Evolutionary conservation across 2,797 vertebrate genomes (phyloP), one percentile per base, ranked within the genome.

Genomic region (Calcarius lapponicus): DNA sequence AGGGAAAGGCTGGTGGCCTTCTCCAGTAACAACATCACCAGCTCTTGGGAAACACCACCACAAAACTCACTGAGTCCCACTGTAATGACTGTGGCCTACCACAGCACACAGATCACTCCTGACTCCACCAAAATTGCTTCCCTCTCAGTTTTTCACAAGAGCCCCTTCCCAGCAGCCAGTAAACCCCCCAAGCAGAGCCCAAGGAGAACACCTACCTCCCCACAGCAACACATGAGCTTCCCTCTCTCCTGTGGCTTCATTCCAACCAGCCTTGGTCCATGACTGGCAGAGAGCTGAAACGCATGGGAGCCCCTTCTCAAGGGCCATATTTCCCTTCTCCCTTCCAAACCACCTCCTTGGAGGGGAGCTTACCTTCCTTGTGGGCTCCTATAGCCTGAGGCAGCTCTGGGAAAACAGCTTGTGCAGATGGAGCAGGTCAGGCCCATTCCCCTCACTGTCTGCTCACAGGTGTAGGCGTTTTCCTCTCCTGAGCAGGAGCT

Each of bases 381-480:
- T 13, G 38, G 58, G 75, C 54, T 95, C 38, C 73, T 65, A 20
- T 2, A 78, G 50, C 66, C 73, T 47, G 25, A 32, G 67, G 40
- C 51, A 91, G 75, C 71, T 90, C 78, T 86, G 66, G 72, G 69
- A 54, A n/a, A 84, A 61, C 66, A 65, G 62, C 62, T 70, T 43
- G 66, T 45, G 15, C 79, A 74, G 72, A 29, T 87, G 82, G 61
- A 81, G 50, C 54, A 45, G 80, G 54, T 90, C 85, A 93, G 62
- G 70, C 65, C 81, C 45, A 0, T 90, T 94, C 36, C 69, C 29
- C 17, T 38, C 22, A 1, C 45, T 78, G 25, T 29, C 80, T 86
- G 58, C 76, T 88, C 90, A 29, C 82, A 96, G 82, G 66, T 96
- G 94, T 78, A 56, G 82, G 62, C 2, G 7, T 78, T 90, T 91